Evolutionary conservation across 2,888 invertebrate species (phyloP).

Genomic region (Drosophila neotestacea): DNA sequence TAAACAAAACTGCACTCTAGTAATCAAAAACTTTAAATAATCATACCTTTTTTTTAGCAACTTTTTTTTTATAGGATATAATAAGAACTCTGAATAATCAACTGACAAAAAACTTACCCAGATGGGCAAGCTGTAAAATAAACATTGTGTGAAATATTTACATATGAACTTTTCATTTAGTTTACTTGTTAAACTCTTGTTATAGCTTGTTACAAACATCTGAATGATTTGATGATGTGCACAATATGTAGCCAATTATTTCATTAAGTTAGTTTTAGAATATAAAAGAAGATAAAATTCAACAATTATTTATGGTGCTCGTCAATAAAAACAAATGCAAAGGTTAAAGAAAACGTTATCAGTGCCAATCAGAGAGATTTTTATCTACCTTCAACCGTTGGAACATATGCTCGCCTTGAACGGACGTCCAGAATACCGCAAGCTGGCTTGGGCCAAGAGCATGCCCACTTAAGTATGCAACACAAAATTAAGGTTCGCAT

Average conservation of each 20-base stretch:
- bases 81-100: conserved; percentile 50
- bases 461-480: conserved; percentile 73
- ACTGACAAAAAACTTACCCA: conserved; percentile 52
- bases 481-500: conserved; percentile 62
- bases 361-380: conserved; percentile 31
- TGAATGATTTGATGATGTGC: background rate
- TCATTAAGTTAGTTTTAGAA: too few relatives aligned
- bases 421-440: conserved; percentile 25
- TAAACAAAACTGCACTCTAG: background rate
- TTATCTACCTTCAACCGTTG: background rate
- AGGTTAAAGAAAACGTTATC: background rate
- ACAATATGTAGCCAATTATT: too few relatives aligned
- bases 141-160: conserved; percentile 69
- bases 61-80: conserved; percentile 1
- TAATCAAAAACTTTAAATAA: background rate
- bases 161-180: conserved; percentile 64
- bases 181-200: conserved; percentile 36
- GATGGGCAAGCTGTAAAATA: conserved; percentile 55
- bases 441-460: conserved; percentile 29
- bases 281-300: too few relatives aligned
- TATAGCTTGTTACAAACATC: conserved; percentile 26
- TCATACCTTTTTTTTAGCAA: background rate
- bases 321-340: too few relatives aligned
- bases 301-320: too few relatives aligned
- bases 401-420: conserved; percentile 29